These are phyloP conservation scores for Lamellibrachia columna DNA, from an alignment of 2,888 invertebrate genomes.

Conservation along the genomic window DNA sequence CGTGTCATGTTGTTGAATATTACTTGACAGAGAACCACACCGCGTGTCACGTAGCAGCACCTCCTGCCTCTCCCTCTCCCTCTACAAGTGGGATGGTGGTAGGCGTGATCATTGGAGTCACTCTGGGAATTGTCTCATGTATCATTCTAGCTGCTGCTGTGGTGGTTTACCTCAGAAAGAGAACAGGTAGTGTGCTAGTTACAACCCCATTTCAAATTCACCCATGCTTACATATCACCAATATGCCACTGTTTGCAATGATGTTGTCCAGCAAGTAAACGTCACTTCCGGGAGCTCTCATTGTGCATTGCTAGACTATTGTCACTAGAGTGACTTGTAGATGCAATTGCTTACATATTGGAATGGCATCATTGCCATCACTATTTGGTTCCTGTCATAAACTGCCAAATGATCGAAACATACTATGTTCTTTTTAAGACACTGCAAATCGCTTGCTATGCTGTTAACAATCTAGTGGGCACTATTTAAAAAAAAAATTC, in stretches of 20 bases:
- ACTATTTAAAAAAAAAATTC: no score
- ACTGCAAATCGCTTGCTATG: no score
- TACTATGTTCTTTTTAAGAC: no score
- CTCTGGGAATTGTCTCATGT: not conserved
- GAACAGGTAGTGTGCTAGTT: not conserved
- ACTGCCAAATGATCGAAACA: no score
- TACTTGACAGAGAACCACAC: not conserved
- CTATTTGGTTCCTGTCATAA: no score
- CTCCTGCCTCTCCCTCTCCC: no score
- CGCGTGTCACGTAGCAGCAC: not conserved
- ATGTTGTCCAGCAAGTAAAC: not conserved
- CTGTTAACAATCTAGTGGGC: no score
- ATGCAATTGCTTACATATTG: no score
- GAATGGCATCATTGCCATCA: no score
- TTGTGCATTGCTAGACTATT: no score
- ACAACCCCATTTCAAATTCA: not conserved
- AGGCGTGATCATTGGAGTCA: not conserved
- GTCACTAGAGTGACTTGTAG: no score
- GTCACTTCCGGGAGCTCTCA: no score
- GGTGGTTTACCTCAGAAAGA: not conserved
- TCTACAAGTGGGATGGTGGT: not conserved
- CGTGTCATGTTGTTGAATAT: not conserved
- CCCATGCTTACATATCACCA: not conserved
- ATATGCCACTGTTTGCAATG: not conserved
- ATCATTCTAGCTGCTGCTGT: not conserved